phyloP scores from a whole-genome alignment of 2,888 invertebrate species.

The Crossocerus cetratus region DNA sequence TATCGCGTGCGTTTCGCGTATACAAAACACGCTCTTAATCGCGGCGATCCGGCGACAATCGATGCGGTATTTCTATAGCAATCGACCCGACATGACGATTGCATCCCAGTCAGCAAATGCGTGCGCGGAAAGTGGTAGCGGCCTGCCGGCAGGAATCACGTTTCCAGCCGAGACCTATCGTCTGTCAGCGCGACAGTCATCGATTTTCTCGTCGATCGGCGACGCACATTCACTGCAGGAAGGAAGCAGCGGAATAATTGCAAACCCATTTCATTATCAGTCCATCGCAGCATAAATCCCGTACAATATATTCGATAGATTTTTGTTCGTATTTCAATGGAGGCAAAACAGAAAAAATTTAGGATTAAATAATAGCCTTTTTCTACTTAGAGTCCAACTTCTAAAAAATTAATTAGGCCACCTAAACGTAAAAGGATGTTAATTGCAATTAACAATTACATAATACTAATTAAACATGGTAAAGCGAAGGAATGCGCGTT shows the following conservation, averaged over 20 bases:
- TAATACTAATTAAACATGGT: background rate
- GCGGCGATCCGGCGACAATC: conserved; percentile 46
- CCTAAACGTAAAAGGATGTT: no score
- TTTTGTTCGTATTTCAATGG: no score
- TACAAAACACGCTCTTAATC: no score
- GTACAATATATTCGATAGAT: no score
- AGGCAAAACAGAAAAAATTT: no score
- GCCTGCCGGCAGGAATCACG: background rate
- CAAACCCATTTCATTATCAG: no score
- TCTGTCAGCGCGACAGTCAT: background rate
- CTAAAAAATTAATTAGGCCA: no score
- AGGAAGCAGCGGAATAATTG: conserved; percentile 18
- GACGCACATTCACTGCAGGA: conserved; percentile 26
- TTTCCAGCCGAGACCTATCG: background rate
- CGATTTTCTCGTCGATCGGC: background rate
- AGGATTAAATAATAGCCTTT: no score
- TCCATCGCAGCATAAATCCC: no score
- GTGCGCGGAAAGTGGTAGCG: background rate
- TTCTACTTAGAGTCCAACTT: no score
- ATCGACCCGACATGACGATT: conserved; percentile 4
- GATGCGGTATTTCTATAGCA: conserved; percentile 15
- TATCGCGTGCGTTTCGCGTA: no score
- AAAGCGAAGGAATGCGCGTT: conserved; percentile 8
- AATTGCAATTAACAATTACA: no score
- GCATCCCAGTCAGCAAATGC: background rate